phyloP scores from a whole-genome alignment of 2,113 vertebrate species.

The Sinocyclocheilus rhinocerous region DNA sequence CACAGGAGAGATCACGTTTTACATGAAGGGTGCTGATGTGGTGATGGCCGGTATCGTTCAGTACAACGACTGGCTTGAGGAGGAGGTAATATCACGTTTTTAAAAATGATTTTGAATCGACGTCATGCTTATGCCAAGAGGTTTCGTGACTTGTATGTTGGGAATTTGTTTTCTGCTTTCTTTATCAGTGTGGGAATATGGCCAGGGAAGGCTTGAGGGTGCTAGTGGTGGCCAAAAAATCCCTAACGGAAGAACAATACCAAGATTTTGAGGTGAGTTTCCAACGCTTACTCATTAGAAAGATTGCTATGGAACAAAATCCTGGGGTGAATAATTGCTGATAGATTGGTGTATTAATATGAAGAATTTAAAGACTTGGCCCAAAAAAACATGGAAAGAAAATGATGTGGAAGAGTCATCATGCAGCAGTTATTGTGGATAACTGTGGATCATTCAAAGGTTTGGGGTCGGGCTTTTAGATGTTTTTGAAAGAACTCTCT shows the following conservation, averaged over 20 bases:
- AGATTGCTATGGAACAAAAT: neutral
- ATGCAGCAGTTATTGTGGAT: neutral
- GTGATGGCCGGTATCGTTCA: constrained; percentile 97
- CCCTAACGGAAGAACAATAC: constrained; percentile 94
- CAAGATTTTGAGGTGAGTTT: constrained; percentile 92
- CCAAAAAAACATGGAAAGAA: neutral
- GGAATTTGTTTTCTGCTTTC: constrained; percentile 9
- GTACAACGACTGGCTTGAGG: constrained; percentile 98
- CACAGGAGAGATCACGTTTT: constrained; percentile 93
- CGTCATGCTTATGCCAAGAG: neutral
- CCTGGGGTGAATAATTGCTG: no score
- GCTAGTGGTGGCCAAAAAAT: constrained; percentile 95
- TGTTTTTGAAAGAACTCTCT: neutral
- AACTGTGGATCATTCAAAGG: neutral
- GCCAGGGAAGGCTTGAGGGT: constrained; percentile 94
- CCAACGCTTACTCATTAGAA: neutral
- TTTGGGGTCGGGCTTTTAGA: neutral
- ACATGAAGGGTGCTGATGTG: constrained; percentile 96
- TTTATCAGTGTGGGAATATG: constrained; percentile 93
- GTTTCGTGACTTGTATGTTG: neutral
- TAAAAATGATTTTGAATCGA: neutral
- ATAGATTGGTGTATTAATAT: neutral
- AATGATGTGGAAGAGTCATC: neutral
- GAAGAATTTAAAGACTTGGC: neutral
- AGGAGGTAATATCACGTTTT: constrained; percentile 79